Base-by-base conservation (phyloP, 37 sponge, comb jelly and placozoan genomes). In the Geodia barretti region DNA sequence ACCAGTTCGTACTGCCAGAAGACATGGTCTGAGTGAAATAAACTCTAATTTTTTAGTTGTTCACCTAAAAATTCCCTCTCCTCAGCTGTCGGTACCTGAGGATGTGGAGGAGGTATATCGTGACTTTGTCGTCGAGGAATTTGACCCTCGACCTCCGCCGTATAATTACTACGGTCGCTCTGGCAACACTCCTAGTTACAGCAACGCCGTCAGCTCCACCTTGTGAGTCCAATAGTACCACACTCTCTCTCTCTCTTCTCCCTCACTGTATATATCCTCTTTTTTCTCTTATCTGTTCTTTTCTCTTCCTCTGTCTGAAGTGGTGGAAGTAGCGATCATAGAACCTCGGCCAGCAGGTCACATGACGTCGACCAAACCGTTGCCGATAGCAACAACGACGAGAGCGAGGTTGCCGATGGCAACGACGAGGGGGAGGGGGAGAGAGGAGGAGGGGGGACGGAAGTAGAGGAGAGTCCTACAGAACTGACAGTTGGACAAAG, bases 1-100 rank as follows among this genome's bases (percentile, higher is more conserved):
- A 95, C 54, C 25, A 19, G 11, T 95, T 95, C 65, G 32, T 91
- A 60, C 84, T 77, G 14, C 33, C 58, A 41, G 60, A 39, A 29
- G 74, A 86, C 0, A 63, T 41, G 78, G 85, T 78, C 23, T 0
- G 58, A 47, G 14, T 47, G 54, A 14, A 14, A 47, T 79, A 79
- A 35, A 34, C 54, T 47, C 54, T 47, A 47, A 47, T 47, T 60
- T 77, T 63, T 5, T 65, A 30, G 66, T 7, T 30, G 31, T 8
- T 29, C 66, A 65, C 19, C 66, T 65, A 30, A n/a, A 30, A 7
- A 21, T 30, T n/a, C 20, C 4, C 3, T 31, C 17, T 1, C 20
- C 30, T 1, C 33, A 68, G 32, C 32, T 1, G 20, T 4, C 72
- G 28, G 79, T 35, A 11, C 65, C 58, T 54, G 39, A 35, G 19